phyloP scores from a whole-genome alignment of 2,888 invertebrate genomes.

The Drosophila vallismaia region DNA sequence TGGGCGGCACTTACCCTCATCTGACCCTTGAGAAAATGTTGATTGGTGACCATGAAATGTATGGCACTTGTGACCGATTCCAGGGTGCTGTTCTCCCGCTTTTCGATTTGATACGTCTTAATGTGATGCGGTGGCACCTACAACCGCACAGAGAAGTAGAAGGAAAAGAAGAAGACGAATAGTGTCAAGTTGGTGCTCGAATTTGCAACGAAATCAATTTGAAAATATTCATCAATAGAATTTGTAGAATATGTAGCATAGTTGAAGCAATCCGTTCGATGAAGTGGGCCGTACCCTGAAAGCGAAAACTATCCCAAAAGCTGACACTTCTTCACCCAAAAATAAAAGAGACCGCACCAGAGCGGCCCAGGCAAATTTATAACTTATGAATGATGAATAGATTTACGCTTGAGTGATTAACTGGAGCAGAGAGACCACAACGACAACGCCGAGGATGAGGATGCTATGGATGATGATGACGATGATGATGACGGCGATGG shows the following conservation, averaged over 20 bases:
- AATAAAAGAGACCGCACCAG: slow-evolving; percentile 52
- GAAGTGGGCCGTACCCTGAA: slow-evolving; percentile 33
- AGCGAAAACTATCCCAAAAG: slow-evolving; percentile 37
- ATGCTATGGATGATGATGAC: slow-evolving; percentile 1
- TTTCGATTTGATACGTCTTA: slow-evolving; percentile 82
- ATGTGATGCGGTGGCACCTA: slow-evolving; percentile 83
- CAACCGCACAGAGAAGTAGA: slow-evolving; percentile 1
- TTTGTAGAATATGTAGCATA: slow-evolving; percentile 15
- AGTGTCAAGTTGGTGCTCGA: slow-evolving; percentile 42
- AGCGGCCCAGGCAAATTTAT: slow-evolving; percentile 73
- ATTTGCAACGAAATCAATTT: slow-evolving; percentile 63
- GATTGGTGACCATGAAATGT: slow-evolving; percentile 83
- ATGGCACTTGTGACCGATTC: slow-evolving; percentile 83
- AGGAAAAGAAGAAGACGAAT: slow-evolving; percentile 18
- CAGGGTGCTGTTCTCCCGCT: slow-evolving; percentile 80
- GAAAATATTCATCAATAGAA: slow-evolving; percentile 54
- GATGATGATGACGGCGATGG: slow-evolving; percentile 4
- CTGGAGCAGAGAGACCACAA: slow-evolving; percentile 62
- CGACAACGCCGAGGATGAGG: background rate
- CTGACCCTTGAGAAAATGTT: slow-evolving; percentile 82
- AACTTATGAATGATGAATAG: slow-evolving; percentile 81
- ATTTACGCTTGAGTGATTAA: slow-evolving; percentile 81
- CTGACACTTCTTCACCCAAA: slow-evolving; percentile 68
- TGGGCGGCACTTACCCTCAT: slow-evolving; percentile 76
- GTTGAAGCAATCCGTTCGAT: slow-evolving; percentile 31